Percentiles rank a stretch among this genome's conserved stretches.
These are phyloP conservation scores for Cheilosia scutellata DNA, from an alignment of 2,888 invertebrate species.

Conservation along the genomic window DNA sequence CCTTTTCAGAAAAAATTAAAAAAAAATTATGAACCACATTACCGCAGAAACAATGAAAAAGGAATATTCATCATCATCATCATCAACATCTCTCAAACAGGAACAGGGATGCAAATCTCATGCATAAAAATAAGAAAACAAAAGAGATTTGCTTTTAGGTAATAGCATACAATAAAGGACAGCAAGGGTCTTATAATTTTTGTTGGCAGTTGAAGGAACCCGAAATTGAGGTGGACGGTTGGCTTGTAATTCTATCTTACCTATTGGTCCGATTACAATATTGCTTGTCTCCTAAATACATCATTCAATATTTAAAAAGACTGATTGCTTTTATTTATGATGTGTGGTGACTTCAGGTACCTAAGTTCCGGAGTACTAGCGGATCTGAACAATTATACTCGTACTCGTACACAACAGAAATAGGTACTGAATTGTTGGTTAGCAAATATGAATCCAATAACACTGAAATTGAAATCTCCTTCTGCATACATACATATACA, in stretches of 20 bases:
- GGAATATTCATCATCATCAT: not conserved
- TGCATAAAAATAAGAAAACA: too few relatives aligned
- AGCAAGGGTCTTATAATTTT: not conserved
- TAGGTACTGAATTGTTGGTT: not conserved
- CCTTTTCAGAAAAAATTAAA: not conserved
- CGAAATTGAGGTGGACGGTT: not conserved
- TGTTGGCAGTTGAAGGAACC: not conserved
- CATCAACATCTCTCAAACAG: not conserved
- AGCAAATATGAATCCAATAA: too few relatives aligned
- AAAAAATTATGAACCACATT: not conserved
- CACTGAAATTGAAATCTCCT: too few relatives aligned
- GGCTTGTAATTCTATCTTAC: not conserved
- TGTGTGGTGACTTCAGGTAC: not conserved
- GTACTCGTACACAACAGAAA: not conserved
- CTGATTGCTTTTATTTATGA: not conserved
- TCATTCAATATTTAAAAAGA: constrained; percentile 3
- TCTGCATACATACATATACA: too few relatives aligned
- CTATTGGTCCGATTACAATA: not conserved
- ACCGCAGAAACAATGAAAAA: not conserved
- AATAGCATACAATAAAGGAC: not conserved
- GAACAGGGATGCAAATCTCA: not conserved
- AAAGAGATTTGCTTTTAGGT: not conserved
- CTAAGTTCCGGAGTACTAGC: not conserved
- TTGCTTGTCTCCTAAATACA: not conserved
- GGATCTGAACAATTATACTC: not conserved